phyloP scores from a whole-genome alignment of 2,113 vertebrate species.

The Lates calcarifer region DNA sequence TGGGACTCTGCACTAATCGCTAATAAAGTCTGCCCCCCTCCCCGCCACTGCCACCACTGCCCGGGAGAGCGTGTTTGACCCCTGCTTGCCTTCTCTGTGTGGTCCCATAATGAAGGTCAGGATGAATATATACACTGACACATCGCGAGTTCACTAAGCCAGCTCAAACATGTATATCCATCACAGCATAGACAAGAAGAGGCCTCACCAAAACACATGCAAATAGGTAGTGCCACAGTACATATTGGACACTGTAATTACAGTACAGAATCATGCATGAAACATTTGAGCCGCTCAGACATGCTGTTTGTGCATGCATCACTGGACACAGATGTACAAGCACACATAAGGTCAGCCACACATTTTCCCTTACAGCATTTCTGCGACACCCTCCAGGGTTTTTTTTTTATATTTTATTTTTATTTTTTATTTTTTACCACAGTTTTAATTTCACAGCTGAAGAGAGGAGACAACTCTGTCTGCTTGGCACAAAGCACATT shows the following conservation, averaged over 20 bases:
- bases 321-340: slow-evolving; percentile 28
- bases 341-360: slow-evolving; percentile 46
- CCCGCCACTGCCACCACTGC: slow-evolving; percentile 17
- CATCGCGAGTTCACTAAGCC: slow-evolving; percentile 10
- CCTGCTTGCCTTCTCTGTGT: slow-evolving; percentile 53
- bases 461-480: slow-evolving; percentile 58
- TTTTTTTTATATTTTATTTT: neutral
- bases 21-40: slow-evolving; percentile 66
- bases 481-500: slow-evolving; percentile 53
- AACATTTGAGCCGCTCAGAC: slow-evolving; percentile 23
- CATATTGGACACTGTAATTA: slow-evolving; percentile 18
- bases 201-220: slow-evolving; percentile 5
- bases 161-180: slow-evolving; percentile 13
- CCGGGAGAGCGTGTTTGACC: slow-evolving; percentile 62
- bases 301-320: slow-evolving; percentile 29
- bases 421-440: neutral
- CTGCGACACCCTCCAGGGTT: slow-evolving; percentile 10
- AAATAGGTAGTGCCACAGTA: slow-evolving; percentile 9
- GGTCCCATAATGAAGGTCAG: slow-evolving; percentile 61
- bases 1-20: slow-evolving; percentile 64
- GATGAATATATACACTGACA: slow-evolving; percentile 22
- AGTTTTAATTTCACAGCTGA: slow-evolving; percentile 68
- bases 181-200: neutral
- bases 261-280: slow-evolving; percentile 4
- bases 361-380: slow-evolving; percentile 6